Evolutionary conservation across 2,888 invertebrate genomes (phyloP), one percentile per base, ranked within the genome.

Genomic region (Aporophyla nigra): DNA sequence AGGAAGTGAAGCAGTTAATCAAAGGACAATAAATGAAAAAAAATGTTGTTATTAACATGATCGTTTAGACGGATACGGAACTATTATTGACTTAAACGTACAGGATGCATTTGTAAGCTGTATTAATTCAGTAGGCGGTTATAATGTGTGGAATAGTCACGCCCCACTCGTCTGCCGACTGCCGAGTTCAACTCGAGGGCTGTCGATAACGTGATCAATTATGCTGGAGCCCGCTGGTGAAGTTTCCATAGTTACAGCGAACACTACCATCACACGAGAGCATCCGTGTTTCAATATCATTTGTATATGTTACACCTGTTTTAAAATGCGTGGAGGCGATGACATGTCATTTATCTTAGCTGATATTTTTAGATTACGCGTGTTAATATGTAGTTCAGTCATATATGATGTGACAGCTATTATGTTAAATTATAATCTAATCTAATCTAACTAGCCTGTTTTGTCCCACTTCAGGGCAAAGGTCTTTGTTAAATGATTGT

Each of bases 11-110:
- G 16, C 33, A 59, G 33, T 87, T 82, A 78, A 86, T 84, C 80
- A 85, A 76, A 77, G 74, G 59, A 73, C 79, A 78, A 83, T 87
- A 86, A 84, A 85, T 73, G 54, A 80, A 82, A 86, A 82, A 84
- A 82, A 78, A 82, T 51, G 49, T 74, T 78, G 71, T 76, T 86
- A 75, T 76, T 79, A 83, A 75, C 71, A 66, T 67, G 76, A 80
- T 76, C 66, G 77, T 83, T 74, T 80, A 89, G 88, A 89, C 91
- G 92, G 91, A 92, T 91, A 88, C 91, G 92, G 91, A 92, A 92
- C 87, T 88, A 75, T 86, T 79, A 86, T 80, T 54, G 69, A 78
- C 71, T 82, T 86, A 85, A 88, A 84, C 76, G 83, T 90, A 88
- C 90, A 91, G 89, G 87, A 90, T 91, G 87, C 90, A 89, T 89